Base-by-base conservation (phyloP, 2,888 invertebrate species). In the Noctua janthina region DNA sequence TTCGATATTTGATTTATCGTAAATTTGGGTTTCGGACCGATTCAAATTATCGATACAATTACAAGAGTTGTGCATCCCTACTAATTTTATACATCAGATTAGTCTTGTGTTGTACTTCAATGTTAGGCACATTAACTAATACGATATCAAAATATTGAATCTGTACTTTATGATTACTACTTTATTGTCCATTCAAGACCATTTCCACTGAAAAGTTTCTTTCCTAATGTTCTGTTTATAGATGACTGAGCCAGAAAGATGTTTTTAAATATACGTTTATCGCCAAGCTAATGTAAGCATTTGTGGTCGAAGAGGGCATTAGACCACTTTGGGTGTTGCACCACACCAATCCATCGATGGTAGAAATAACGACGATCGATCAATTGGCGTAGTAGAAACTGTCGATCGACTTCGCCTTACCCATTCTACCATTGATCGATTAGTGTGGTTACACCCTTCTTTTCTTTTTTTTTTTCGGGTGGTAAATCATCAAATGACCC, bases 111-210 rank as follows among this genome's bases (percentile, higher is more conserved):
- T 73, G n/a, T 64, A 69, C 29, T 68, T 17, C 1, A 20, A 77
- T 54, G 17, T 39, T 49, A 72, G 62, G 29, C 29, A 29, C 46
- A 72, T 62, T 72, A 68, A 43, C 54, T 70, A 68, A 68, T 82
- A 72, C 15, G 54, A 54, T 62, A 77, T 68, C 46, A 69, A 70
- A 81, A 23, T 69, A 39, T 54, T 79, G 8, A 13, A n/a, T 64
- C 1, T 17, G 7, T 64, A 10, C 43, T 43, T 10, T 43, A 43
- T 43, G 43, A 43, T 8, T 43, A 43, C 43, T 43, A 43, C 5
- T 39, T 43, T 43, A 43, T 43, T 43, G 43, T 43, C 7, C 7
- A 43, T 43, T 43, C 43, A 43, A 70, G 35, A 35, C 35, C 0
- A 2, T 64, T 64, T 3, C 35, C 8, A 64, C 17, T 8, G 35